Evolutionary conservation across 2,797 vertebrate genomes (phyloP).

Genomic region (Vultur gryphus): DNA sequence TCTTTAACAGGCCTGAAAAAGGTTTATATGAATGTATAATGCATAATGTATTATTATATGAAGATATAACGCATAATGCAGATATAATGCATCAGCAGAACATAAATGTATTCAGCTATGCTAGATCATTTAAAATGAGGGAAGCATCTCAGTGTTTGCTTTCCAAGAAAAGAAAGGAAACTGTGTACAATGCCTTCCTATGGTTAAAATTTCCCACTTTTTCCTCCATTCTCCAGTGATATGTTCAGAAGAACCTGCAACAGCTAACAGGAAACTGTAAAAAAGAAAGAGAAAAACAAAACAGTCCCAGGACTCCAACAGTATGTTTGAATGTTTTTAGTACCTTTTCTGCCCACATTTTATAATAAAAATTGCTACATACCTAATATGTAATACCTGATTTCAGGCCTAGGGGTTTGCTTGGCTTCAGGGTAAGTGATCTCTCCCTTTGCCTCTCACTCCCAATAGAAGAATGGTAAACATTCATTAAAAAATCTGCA

Average conservation of each 20-base stretch:
- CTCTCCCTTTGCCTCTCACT: neutral
- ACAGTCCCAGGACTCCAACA: neutral
- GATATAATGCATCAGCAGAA: neutral
- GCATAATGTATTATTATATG: neutral
- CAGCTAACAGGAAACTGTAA: neutral
- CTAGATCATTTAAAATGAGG: neutral
- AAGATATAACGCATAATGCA: neutral
- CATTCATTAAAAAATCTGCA: neutral
- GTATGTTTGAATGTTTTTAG: neutral
- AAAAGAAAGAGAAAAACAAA: neutral
- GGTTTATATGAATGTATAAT: neutral
- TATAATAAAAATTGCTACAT: neutral
- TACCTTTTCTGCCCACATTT: neutral
- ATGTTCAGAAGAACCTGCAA: neutral
- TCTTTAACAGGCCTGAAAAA: neutral
- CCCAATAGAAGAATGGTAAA: neutral
- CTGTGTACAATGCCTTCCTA: neutral
- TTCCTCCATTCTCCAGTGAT: neutral
- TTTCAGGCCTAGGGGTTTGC: neutral
- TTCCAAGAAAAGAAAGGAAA: neutral
- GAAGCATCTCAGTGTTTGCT: neutral
- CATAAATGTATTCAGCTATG: neutral
- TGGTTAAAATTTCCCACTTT: neutral
- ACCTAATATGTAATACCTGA: neutral
- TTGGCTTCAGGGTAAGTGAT: neutral